phyloP scores from a whole-genome alignment of 1,140 invertebrate species.

The Drosophila virilis region DNA sequence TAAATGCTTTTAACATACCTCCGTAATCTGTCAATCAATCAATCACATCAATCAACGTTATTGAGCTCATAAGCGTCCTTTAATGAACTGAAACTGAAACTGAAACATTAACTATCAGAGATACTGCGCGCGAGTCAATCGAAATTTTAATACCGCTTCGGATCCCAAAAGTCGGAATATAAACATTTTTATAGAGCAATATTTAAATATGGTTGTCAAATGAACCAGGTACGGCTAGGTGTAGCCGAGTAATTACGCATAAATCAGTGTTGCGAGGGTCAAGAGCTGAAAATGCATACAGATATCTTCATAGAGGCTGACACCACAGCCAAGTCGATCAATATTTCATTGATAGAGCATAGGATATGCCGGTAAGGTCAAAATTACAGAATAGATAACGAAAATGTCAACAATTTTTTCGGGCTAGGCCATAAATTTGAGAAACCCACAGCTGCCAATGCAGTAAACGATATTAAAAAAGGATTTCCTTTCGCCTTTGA shows the following conservation, averaged over 20 bases:
- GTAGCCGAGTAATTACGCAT: slow-evolving; percentile 55
- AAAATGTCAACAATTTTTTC: slow-evolving; percentile 74
- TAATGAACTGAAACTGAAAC: slow-evolving; percentile 68
- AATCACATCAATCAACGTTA: slow-evolving; percentile 44
- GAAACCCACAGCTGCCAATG: slow-evolving; percentile 18
- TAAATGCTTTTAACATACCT: slow-evolving; percentile 24
- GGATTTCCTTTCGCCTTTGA: slow-evolving; percentile 71
- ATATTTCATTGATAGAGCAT: slow-evolving; percentile 75
- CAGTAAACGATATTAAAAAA: slow-evolving; percentile 71
- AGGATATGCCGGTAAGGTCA: slow-evolving; percentile 38
- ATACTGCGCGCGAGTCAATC: neutral
- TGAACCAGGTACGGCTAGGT: slow-evolving; percentile 27
- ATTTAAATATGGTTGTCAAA: slow-evolving; percentile 62
- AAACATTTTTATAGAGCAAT: slow-evolving; percentile 67
- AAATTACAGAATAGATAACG: slow-evolving; percentile 53
- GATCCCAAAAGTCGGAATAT: slow-evolving; percentile 29
- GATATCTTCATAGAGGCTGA: slow-evolving; percentile 68
- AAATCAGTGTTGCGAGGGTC: slow-evolving; percentile 56
- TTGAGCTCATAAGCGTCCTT: slow-evolving; percentile 57
- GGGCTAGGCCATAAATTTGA: slow-evolving; percentile 69
- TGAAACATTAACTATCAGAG: neutral
- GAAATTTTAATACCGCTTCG: slow-evolving; percentile 41
- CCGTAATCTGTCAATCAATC: slow-evolving; percentile 32
- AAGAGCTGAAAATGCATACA: slow-evolving; percentile 58
- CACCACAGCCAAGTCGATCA: slow-evolving; percentile 48